Conservation (phyloP, 1,140 invertebrate species). For the Zaprionus africanus region DNA sequence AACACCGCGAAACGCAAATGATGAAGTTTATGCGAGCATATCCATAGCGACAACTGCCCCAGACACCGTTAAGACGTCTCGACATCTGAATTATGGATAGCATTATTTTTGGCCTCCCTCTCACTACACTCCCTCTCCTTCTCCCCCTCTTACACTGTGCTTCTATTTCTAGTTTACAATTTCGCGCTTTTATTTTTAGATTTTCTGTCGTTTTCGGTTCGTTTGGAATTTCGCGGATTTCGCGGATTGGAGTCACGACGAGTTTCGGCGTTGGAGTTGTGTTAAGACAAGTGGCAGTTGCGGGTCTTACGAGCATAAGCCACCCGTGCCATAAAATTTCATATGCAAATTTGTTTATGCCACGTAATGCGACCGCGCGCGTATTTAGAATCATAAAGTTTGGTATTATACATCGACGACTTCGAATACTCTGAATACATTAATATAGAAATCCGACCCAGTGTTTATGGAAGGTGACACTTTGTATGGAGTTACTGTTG, state of each 20-base stretch:
- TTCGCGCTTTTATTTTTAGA: slow-evolving; percentile 42
- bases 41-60: slow-evolving; percentile 35
- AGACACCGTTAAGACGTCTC: slow-evolving; percentile 51
- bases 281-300: slow-evolving; percentile 55
- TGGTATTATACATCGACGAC: slow-evolving; percentile 33
- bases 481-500: not conserved
- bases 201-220: slow-evolving; percentile 16
- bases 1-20: slow-evolving; percentile 27
- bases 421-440: slow-evolving; percentile 14
- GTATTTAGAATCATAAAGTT: slow-evolving; percentile 45
- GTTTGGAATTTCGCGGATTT: slow-evolving; percentile 46
- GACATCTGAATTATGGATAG: slow-evolving; percentile 50
- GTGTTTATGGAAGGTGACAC: too few species aligned
- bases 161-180: slow-evolving; percentile 34
- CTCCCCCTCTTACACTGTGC: not conserved
- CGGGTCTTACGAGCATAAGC: slow-evolving; percentile 24
- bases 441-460: not conserved
- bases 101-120: slow-evolving; percentile 27
- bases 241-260: slow-evolving; percentile 43
- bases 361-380: slow-evolving; percentile 45
- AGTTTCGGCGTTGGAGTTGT: slow-evolving; percentile 26
- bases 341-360: slow-evolving; percentile 61
- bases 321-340: slow-evolving; percentile 49
- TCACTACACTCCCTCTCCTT: not conserved
- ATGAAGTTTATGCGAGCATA: slow-evolving; percentile 49